Conservation (phyloP, 2,797 vertebrate genomes). For the Lithobates sylvaticus region DNA sequence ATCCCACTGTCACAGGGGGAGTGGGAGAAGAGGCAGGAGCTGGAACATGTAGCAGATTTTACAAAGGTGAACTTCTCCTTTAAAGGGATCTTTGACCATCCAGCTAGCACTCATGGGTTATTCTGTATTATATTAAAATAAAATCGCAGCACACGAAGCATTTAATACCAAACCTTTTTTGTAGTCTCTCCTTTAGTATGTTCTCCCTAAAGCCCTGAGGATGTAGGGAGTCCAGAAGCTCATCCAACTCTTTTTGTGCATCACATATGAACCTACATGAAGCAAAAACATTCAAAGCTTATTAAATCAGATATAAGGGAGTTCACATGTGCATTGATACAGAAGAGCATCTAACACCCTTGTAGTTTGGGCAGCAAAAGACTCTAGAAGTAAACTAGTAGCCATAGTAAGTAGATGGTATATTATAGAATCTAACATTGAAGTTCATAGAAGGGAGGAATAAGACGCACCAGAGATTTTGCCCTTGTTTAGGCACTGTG, state of each 20-base stretch:
- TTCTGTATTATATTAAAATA: not conserved
- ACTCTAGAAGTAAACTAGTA: too few species aligned
- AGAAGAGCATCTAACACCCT: too few species aligned
- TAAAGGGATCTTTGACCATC: too few species aligned
- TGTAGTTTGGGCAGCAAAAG: too few species aligned
- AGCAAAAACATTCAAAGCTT: not conserved
- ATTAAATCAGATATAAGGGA: not conserved
- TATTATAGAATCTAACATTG: not conserved
- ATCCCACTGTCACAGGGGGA: too few species aligned
- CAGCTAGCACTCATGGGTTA: not conserved
- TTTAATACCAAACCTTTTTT: conserved; percentile 79
- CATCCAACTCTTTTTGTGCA: conserved; percentile 87
- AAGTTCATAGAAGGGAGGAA: not conserved
- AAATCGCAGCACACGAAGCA: not conserved
- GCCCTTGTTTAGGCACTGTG: conserved; percentile 92
- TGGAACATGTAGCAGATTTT: too few species aligned
- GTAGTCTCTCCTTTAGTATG: conserved; percentile 86
- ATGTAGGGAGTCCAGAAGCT: conserved; percentile 89
- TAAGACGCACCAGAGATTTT: conserved; percentile 90
- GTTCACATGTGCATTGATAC: too few species aligned
- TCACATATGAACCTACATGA: conserved; percentile 91
- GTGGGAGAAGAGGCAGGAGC: too few species aligned
- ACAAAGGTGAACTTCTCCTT: too few species aligned
- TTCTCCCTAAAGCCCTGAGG: conserved; percentile 92
- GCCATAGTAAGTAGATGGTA: not conserved